Conservation (phyloP, 2,113 vertebrate species). For the Cettia cetti region DNA sequence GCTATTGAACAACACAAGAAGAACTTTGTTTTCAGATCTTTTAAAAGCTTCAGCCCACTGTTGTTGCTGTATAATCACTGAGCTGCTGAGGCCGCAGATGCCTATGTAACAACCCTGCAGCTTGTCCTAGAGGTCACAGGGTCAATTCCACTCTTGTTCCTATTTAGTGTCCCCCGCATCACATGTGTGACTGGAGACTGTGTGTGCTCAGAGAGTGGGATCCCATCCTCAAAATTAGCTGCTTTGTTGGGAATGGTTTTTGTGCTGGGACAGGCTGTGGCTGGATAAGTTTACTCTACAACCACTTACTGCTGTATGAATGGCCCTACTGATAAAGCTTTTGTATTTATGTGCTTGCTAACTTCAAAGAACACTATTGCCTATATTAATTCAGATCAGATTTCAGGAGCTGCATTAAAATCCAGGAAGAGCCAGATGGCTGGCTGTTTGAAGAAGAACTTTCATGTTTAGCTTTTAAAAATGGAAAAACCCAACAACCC, state of each 20-base stretch:
- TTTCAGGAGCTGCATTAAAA: slow-evolving; percentile 29
- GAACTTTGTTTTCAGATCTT: slow-evolving; percentile 9
- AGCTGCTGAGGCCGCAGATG: neutral
- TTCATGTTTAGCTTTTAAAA: slow-evolving; percentile 42
- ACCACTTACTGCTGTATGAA: slow-evolving; percentile 25
- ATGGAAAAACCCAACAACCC: neutral
- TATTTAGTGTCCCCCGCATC: neutral
- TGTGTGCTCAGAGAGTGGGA: neutral
- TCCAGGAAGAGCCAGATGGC: slow-evolving; percentile 56
- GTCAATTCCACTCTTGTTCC: slow-evolving; percentile 9
- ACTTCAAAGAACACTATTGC: slow-evolving; percentile 57
- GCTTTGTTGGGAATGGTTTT: neutral
- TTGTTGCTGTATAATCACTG: neutral
- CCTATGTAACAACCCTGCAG: neutral
- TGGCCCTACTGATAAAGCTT: slow-evolving; percentile 46
- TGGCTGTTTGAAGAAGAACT: slow-evolving; percentile 53
- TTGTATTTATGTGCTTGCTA: slow-evolving; percentile 51
- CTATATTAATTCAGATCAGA: slow-evolving; percentile 57
- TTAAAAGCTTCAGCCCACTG: neutral
- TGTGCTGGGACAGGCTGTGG: neutral
- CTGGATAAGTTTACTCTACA: slow-evolving; percentile 13
- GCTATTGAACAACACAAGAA: neutral
- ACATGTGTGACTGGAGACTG: neutral
- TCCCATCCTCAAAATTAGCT: neutral
- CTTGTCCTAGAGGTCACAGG: neutral